Conservation (phyloP, 1,140 invertebrate species). For the Myzus persicae region DNA sequence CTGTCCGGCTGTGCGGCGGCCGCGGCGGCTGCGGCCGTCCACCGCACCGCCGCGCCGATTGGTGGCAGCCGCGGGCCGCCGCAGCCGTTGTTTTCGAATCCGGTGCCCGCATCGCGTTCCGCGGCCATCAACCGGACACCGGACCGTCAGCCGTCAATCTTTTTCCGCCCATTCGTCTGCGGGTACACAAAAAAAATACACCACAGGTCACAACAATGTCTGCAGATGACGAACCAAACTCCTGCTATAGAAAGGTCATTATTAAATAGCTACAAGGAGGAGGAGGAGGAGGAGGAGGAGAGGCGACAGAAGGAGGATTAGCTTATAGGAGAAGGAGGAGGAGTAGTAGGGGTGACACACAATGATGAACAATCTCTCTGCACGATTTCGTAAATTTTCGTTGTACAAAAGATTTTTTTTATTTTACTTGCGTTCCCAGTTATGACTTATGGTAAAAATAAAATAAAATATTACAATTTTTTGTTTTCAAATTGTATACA, state of each 20-base stretch:
- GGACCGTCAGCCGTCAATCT: conserved; percentile 41
- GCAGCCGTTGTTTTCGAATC: conserved; percentile 50
- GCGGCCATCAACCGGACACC: conserved; percentile 59
- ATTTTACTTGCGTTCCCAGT: no score
- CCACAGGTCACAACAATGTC: not conserved
- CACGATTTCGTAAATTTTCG: no score
- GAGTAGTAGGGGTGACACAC: no score
- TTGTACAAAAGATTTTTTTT: no score
- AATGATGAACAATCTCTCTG: no score
- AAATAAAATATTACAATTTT: no score
- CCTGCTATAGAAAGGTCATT: not conserved
- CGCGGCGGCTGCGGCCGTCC: conserved; percentile 43
- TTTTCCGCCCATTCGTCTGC: conserved; percentile 49
- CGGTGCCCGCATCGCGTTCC: conserved; percentile 56
- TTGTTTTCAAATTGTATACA: no score
- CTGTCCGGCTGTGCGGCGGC: conserved; percentile 19
- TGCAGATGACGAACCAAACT: no score
- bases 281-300: fast-evolving
- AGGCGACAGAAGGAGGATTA: no score
- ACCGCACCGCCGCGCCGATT: conserved; percentile 39
- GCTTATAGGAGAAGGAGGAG: no score
- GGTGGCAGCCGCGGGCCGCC: conserved; percentile 34
- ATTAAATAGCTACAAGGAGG: not conserved
- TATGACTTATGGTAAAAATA: no score
- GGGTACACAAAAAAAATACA: not conserved